Percentiles rank a stretch among this genome's conserved stretches.
Evolutionary conservation across 2,797 vertebrate genomes (phyloP).

Genomic region (Mycteria americana): DNA sequence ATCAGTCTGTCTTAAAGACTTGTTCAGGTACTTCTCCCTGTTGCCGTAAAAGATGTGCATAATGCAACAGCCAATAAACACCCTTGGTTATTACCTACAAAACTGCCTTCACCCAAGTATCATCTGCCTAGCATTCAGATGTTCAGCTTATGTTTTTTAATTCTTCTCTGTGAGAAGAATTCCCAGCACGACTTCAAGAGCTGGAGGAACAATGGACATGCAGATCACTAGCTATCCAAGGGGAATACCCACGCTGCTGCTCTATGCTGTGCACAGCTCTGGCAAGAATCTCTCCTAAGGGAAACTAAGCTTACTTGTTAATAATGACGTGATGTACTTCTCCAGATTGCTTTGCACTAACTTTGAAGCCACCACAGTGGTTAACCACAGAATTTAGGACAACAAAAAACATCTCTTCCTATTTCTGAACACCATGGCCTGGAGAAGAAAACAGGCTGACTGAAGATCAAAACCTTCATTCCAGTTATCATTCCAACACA

Average conservation of each 20-base stretch:
- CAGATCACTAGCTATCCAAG: neutral
- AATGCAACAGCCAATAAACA: neutral
- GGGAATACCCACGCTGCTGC: neutral
- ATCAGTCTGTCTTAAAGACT: neutral
- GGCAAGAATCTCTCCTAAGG: neutral
- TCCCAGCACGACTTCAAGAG: neutral
- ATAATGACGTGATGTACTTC: neutral
- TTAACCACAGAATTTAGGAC: neutral
- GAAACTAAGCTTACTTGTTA: neutral
- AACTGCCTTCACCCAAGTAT: neutral
- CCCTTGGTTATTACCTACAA: neutral
- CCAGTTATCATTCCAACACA: neutral
- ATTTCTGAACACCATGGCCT: neutral
- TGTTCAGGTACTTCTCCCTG: neutral
- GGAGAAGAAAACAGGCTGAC: neutral
- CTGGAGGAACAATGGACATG: fast-evolving
- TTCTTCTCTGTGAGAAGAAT: neutral
- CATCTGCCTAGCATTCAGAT: neutral
- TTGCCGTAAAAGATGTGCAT: neutral
- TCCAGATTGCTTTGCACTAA: neutral
- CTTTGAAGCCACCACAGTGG: neutral
- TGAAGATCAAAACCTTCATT: neutral
- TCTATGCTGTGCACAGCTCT: neutral
- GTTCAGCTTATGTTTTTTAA: neutral
- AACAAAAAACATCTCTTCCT: neutral